Base-by-base conservation (phyloP, 2,888 invertebrate species). In the Dermolepida albohirtum region DNA sequence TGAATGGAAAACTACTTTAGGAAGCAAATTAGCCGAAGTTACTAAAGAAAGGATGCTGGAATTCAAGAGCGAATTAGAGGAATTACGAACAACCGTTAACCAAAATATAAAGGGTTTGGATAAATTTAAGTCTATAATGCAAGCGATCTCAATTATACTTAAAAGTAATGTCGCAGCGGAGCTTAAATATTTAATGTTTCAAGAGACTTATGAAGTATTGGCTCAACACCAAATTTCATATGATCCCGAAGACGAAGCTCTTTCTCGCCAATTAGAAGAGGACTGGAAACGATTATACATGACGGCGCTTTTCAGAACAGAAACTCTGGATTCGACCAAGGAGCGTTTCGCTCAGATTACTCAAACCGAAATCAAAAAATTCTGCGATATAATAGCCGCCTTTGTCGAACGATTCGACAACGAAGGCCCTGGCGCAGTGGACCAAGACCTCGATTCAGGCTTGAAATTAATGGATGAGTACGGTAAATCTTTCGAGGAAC, bases 331-430 rank as follows among this genome's bases (percentile, higher is more conserved):
- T 77, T 88, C 90, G 65, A 94, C 94, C n/a, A 96, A 95, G 79
- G 91, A 91, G 64, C 90, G 93, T 77, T 97, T 96, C 83, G 92
- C 93, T 8, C 89, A 91, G 77, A 86, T 95, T 76, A 96, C 94
- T 40, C 86, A 90, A 59, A 84, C 87, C 0, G 91, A 95, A 81
- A 95, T 96, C 69, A 84, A 86, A 0, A 87, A 87, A 22, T 94
- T 93, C 82, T 82, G 87, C 41, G 82, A 86, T 41, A 86, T 90
- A 64, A 76, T 89, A 2, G 85, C 86, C 27, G 86, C 87, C 0
- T 96, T 96, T 80, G 87, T 92, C 0, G 87, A 89, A 73, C 88
- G 89, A 76, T 96, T 93, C 78, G 88, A 91, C 71, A 80, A 73
- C 0, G 88, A 91, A 74, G 96, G 97, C 0, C 97, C 97, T 0